phyloP scores from a whole-genome alignment of 2,888 invertebrate species.

The Ichneumoninae sp. region DNA sequence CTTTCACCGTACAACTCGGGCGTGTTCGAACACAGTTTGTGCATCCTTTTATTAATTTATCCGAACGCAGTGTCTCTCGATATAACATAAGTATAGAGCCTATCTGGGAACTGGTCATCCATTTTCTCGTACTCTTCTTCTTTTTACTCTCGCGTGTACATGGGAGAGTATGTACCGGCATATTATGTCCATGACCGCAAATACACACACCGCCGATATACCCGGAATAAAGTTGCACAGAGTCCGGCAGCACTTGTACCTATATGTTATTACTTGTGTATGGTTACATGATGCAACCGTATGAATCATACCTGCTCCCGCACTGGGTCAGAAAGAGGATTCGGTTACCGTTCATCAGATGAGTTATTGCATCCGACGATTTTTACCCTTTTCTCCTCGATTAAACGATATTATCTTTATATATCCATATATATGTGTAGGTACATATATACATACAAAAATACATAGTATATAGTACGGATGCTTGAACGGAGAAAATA shows the following conservation, averaged over 20 bases:
- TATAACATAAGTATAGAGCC: conserved; percentile 42
- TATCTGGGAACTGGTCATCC: conserved; percentile 64
- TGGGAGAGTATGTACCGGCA: background rate
- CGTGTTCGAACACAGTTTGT: conserved; percentile 52
- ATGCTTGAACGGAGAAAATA: background rate
- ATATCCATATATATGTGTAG: background rate
- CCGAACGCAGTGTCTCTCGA: conserved; percentile 60
- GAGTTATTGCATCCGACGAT: conserved; percentile 53
- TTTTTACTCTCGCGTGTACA: conserved; percentile 19
- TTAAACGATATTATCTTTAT: conserved; percentile 26
- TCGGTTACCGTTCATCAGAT: conserved; percentile 66
- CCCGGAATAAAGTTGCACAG: conserved; percentile 59
- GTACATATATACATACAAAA: too few species aligned
- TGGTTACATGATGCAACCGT: conserved; percentile 63
- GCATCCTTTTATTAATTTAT: conserved; percentile 58
- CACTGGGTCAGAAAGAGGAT: conserved; percentile 66
- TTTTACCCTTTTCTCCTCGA: conserved; percentile 4
- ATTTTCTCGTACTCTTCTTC: conserved; percentile 63
- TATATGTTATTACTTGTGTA: conserved; percentile 58
- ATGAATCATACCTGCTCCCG: conserved; percentile 55
- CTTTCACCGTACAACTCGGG: conserved; percentile 38
- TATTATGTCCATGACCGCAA: conserved; percentile 35
- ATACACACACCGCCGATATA: conserved; percentile 8
- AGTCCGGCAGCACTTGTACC: conserved; percentile 20
- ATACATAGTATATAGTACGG: background rate